Base-by-base conservation (phyloP, 2,797 vertebrate genomes). In the Mormyrus proboscirostris region DNA sequence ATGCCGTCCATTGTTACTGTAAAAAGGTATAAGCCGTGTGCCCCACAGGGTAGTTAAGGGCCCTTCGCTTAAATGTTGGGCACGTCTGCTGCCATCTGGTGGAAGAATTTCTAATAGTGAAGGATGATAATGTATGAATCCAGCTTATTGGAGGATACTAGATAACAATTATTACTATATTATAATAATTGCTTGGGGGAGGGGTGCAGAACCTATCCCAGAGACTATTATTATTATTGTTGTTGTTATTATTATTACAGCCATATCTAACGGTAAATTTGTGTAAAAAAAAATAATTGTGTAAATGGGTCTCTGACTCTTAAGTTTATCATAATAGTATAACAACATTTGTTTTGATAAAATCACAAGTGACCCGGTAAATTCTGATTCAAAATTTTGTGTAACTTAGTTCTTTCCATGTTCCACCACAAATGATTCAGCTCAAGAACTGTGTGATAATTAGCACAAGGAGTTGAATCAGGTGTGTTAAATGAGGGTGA, bases 61-160 rank as follows among this genome's bases (percentile, higher is more conserved):
- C 19, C 22, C 44, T 85, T 22, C 47, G 29, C 22, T 84, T 85
- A 85, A 85, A 29, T 85, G 53, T 88, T 90, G 79, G 55, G 79
- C 69, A 69, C 9, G n/a, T 88, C 49, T 88, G 53, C 49, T 4
- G 83, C 83, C 83, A 85, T 85, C 83, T 85, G 9, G 83, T 85
- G 83, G 83, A 33, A 50, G 44, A 50, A 85, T 51, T 85, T 85
- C 47, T 49, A 47, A 82, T 4, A 49, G 79, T 25, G n/a, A 50
- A 51, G 16, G 12, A 84, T 47, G 19, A 49, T 4, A 50, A 51
- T 14, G 4, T 22, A 51, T 29, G 44, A 49, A 47, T 47, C 1
- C n/a, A 29, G 7, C 7, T 22, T 83, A 83, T 38, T 44, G 41
- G 6, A 49, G 9, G 41, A 49, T 49, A 83, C 79, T 49, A 41